Evolutionary conservation across 2,113 vertebrate genomes (phyloP).

Genomic region (Lepus europaeus): DNA sequence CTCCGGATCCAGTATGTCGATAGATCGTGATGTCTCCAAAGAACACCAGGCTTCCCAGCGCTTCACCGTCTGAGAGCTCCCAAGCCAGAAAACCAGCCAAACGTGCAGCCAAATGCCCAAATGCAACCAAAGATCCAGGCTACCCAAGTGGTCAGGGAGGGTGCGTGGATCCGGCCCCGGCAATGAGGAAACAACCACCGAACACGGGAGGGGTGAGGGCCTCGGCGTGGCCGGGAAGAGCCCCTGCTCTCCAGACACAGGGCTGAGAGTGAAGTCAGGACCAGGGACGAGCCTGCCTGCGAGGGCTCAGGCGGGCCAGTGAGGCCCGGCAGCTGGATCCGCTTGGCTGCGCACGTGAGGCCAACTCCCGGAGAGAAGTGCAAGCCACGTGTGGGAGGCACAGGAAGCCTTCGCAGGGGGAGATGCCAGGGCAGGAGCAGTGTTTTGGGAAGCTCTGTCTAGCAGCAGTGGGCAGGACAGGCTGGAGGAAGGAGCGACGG

Average conservation of each 20-base stretch:
- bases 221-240: no score
- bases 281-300: accelerated
- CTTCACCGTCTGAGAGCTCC: background rate
- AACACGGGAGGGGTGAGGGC: background rate
- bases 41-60: background rate
- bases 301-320: background rate
- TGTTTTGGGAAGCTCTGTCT: background rate
- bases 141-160: background rate
- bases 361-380: background rate
- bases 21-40: background rate
- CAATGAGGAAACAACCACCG: background rate
- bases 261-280: background rate
- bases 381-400: background rate
- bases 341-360: background rate
- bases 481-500: background rate
- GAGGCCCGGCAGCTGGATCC: background rate
- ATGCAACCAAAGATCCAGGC: background rate
- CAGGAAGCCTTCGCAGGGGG: background rate
- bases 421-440: background rate
- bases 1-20: background rate
- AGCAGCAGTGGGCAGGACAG: background rate
- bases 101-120: background rate
- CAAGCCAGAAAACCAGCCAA: slow-evolving; percentile 5
- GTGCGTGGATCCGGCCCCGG: background rate
- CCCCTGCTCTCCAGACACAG: background rate